These are phyloP conservation scores for Phalacrocorax pelagicus DNA, from an alignment of 2,113 vertebrate species.

Conservation along the genomic window DNA sequence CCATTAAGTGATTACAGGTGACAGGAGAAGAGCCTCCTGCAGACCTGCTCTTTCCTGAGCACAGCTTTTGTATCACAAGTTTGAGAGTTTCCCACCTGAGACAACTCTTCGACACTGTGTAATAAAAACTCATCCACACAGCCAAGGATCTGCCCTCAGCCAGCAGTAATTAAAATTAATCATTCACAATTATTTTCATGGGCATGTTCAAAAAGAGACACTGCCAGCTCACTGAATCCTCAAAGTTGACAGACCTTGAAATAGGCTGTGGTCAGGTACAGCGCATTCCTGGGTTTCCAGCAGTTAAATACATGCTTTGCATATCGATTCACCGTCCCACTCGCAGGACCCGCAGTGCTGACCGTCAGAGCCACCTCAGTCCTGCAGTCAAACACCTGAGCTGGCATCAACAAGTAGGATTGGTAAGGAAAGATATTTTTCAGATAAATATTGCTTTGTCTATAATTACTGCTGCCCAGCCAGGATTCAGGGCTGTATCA, in stretches of 20 bases:
- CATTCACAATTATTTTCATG: slow-evolving; percentile 60
- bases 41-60: background rate
- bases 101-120: rapidly evolving
- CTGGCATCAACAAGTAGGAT: background rate
- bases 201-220: slow-evolving; percentile 14
- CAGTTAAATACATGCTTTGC: slow-evolving; percentile 46
- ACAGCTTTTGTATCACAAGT: background rate
- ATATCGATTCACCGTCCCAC: background rate
- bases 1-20: background rate
- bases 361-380: background rate
- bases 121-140: slow-evolving; percentile 1
- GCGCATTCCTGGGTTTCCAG: background rate
- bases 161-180: slow-evolving; percentile 63
- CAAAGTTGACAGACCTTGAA: slow-evolving; percentile 63
- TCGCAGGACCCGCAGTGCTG: rapidly evolving
- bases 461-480: background rate
- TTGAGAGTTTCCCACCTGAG: background rate
- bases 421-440: background rate
- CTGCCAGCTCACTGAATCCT: background rate
- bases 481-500: background rate
- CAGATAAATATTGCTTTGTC: background rate
- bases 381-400: background rate
- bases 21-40: background rate
- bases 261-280: slow-evolving; percentile 56
- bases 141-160: slow-evolving; percentile 20